Percentiles rank a stretch among this genome's conserved stretches.
Evolutionary conservation across 2,113 vertebrate genomes (phyloP).

Genomic region (Pelodiscus sinensis): DNA sequence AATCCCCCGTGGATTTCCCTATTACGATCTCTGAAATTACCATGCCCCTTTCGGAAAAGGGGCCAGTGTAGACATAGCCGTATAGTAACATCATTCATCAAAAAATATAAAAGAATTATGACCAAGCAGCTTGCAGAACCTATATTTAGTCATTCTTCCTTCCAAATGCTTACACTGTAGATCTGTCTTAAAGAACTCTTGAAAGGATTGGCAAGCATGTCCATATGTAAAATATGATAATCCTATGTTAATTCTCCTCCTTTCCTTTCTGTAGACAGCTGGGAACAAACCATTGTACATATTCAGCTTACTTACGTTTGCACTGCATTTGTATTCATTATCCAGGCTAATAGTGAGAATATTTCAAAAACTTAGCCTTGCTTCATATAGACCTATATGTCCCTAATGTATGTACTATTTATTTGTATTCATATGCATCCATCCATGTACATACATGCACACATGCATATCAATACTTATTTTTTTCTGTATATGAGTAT

Average conservation of each 20-base stretch:
- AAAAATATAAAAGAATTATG: conserved; percentile 48
- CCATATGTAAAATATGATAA: conserved; percentile 70
- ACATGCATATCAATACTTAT: conserved; percentile 46
- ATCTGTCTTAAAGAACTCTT: conserved; percentile 61
- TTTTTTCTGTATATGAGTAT: conserved; percentile 51
- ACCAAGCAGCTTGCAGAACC: conserved; percentile 39
- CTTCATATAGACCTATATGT: neutral
- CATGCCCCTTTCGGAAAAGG: no score
- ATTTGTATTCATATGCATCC: conserved; percentile 40
- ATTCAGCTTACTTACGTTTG: conserved; percentile 63
- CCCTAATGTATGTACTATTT: conserved; percentile 53
- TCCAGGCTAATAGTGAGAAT: conserved; percentile 42
- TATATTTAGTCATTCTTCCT: conserved; percentile 54
- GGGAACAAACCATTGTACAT: conserved; percentile 61
- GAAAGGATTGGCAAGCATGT: conserved; percentile 65
- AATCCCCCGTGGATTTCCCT: no score
- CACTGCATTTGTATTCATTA: conserved; percentile 72
- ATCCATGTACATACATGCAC: neutral
- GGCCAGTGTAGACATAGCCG: no score
- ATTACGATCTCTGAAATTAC: no score
- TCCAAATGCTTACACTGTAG: conserved; percentile 48
- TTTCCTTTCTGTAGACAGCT: conserved; percentile 43
- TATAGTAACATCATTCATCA: conserved; percentile 2
- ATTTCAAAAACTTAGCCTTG: conserved; percentile 4
- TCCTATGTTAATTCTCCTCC: conserved; percentile 69